These are phyloP conservation scores for Melanotaenia parkinsoni DNA, from an alignment of 2,797 vertebrate genomes.

Conservation along the genomic window DNA sequence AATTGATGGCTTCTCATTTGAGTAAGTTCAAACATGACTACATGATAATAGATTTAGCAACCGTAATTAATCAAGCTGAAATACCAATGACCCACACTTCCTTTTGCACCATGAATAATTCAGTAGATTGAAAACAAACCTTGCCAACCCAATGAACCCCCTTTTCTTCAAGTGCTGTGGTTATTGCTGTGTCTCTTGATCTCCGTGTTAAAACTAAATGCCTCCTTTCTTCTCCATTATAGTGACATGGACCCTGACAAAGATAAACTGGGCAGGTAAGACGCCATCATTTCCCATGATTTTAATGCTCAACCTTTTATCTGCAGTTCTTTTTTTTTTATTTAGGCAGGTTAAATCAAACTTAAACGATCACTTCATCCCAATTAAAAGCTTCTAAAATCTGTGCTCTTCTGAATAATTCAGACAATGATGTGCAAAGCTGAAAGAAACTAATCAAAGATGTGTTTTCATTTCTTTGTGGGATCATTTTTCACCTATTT, in stretches of 20 bases:
- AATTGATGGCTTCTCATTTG: constrained; percentile 95
- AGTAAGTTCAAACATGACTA: constrained; percentile 86
- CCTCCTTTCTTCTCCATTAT: constrained; percentile 44
- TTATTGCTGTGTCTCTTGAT: neutral
- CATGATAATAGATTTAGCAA: neutral
- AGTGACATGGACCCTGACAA: constrained; percentile 99
- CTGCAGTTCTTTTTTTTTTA: neutral
- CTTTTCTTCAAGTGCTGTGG: neutral
- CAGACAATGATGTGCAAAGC: neutral
- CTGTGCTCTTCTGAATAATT: neutral
- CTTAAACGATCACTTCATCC: neutral
- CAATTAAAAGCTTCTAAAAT: neutral
- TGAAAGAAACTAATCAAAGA: neutral
- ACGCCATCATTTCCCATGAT: neutral
- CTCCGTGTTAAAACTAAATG: constrained; percentile 1
- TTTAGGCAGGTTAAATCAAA: neutral
- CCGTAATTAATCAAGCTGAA: constrained; percentile 19
- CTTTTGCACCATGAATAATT: constrained; percentile 27
- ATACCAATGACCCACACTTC: constrained; percentile 7
- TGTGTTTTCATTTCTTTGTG: too few species aligned
- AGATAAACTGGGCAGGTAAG: constrained; percentile 95
- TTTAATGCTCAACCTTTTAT: neutral
- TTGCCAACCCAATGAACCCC: constrained; percentile 12
- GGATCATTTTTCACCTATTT: too few species aligned
- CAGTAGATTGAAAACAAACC: constrained; percentile 1